Evolutionary conservation across 2,113 vertebrate species (phyloP).

Genomic region (Sebastes fasciatus): DNA sequence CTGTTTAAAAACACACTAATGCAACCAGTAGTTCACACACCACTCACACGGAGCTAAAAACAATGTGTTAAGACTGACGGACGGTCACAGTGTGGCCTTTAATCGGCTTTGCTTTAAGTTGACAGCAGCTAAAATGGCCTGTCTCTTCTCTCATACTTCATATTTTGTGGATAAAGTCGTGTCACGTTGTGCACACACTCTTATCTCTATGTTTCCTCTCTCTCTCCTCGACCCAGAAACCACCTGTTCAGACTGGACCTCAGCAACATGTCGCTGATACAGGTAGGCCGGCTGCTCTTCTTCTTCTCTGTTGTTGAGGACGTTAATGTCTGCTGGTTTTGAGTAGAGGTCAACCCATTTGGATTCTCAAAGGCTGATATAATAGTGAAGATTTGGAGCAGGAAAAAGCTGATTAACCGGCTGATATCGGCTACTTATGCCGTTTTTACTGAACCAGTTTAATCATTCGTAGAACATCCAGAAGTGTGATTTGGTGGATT

Average conservation of each 20-base stretch:
- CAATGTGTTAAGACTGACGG: conserved; percentile 10
- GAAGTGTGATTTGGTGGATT: no score
- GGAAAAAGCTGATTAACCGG: no score
- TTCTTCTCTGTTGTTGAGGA: neutral
- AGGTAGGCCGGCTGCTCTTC: conserved; percentile 85
- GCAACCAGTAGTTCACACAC: neutral
- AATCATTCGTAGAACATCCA: no score
- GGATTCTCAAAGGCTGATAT: no score
- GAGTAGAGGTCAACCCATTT: no score
- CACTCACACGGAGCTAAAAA: neutral
- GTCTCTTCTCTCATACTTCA: neutral
- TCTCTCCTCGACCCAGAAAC: conserved; percentile 87
- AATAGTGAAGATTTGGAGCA: no score
- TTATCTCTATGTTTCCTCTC: conserved; percentile 5
- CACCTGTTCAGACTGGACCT: conserved; percentile 98
- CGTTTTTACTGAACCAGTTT: no score
- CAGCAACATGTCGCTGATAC: conserved; percentile 93
- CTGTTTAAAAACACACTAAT: neutral
- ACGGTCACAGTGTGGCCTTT: neutral
- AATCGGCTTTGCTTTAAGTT: conserved; percentile 16
- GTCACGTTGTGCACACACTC: neutral
- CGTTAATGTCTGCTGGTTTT: neutral
- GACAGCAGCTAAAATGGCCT: conserved; percentile 19
- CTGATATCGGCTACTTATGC: no score
- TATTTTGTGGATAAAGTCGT: conserved; percentile 9